Evolutionary conservation across 2,113 vertebrate genomes (phyloP), one percentile per base, ranked within the genome.

Genomic region (Myiozetetes cayanensis): DNA sequence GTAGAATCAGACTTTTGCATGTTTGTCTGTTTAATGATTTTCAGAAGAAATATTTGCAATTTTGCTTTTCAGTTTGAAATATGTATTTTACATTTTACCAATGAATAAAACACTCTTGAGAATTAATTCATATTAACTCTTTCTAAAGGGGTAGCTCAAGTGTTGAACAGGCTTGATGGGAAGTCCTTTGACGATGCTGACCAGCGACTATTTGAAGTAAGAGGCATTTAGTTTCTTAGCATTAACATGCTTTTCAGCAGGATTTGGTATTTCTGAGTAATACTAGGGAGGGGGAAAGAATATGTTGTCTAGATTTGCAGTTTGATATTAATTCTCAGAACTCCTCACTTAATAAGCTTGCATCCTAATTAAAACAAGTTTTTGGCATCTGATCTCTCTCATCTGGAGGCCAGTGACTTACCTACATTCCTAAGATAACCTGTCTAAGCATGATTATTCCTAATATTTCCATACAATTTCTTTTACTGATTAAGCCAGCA

Each of bases 151-250:
- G 99, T 99, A 41, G 99, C 99, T 95, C 99, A 99, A 97, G 99
- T 99, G 82, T 97, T 99, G 96, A 99, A 99, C 90, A 98, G 99
- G 74, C 98, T 99, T 8, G 99, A 99, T 94, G 99, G 99, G 68
- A 99, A 99, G 96, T 99, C 99, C 25, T 99, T 99, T 80, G 98
- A 99, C 28, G 99, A 99, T 78, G 99, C 99, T 33, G 99, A 99
- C 97, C 99, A 99, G 96, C 98, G 99, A 95, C 98, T 99, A 50
- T 99, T 99, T 97, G 99, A 99, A 98, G 99, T 99, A 98, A 98
- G 97, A 94, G 56, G 37, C 33, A 43, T 76, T 93, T 65, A 55
- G 6, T 75, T 85, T 58, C 77, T 66, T 79, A 95, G 23, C n/a
- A 82, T 17, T 56, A 75, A 52, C 10, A 24, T 18, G 14, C 8